A percentile compares a stretch with the other conserved stretches of the same genome.
These are phyloP conservation scores for Syrista parreyssii DNA, from an alignment of 2,888 invertebrate genomes.

Conservation along the genomic window DNA sequence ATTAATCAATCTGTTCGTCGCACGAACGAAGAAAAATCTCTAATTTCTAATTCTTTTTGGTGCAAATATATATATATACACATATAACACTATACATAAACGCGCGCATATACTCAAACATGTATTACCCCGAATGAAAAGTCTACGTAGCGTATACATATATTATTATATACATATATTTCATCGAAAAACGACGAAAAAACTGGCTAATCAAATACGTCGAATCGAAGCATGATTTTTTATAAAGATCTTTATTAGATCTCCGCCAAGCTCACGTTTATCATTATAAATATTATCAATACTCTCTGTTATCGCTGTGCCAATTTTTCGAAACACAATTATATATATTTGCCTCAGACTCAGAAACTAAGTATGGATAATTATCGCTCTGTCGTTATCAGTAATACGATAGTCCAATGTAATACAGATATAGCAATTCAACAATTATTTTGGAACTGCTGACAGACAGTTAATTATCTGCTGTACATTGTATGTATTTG, in stretches of 20 bases:
- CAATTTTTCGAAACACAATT: background rate
- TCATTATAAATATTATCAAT: background rate
- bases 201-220: background rate
- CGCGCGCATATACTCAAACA: background rate
- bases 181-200: background rate
- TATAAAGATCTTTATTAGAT: background rate
- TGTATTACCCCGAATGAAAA: background rate
- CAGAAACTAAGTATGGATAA: background rate
- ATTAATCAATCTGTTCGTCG: background rate
- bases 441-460: background rate
- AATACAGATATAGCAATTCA: background rate
- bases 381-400: background rate
- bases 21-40: slow-evolving; percentile 2
- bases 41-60: slow-evolving; percentile 10
- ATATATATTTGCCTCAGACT: background rate
- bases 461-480: background rate
- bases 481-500: background rate
- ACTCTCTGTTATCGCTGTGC: background rate
- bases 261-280: background rate
- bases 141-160: background rate
- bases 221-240: background rate
- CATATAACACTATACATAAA: background rate
- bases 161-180: background rate
- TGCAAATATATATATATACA: background rate
- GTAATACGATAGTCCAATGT: background rate